Evolutionary conservation across 2,113 vertebrate species (phyloP), one percentile per base, ranked within the genome.

Genomic region (Pachypanchax playfairii): DNA sequence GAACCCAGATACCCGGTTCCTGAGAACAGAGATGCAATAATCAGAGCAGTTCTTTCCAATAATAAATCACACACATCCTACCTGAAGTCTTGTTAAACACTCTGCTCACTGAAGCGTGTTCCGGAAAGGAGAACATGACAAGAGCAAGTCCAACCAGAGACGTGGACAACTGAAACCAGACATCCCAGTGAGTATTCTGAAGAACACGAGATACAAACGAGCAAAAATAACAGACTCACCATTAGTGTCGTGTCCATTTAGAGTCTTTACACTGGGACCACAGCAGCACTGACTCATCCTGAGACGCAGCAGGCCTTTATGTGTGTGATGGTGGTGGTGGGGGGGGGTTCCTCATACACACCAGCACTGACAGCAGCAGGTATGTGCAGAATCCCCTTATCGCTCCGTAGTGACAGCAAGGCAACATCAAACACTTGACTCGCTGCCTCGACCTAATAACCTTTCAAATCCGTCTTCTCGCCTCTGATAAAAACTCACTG

Each of bases 311-410:
- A 56, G 51, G 66, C n/a, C n/a, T 44, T 39, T 18, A 52, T 55
- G 67, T n/a, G 64, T 65, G 43, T 65, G 33, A 43, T 73, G 22
- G 8, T 26, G 59, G 69, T 31, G 26, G 65, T 12, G 12, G 62
- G 41, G 57, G 35, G 69, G 71, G n/a, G n/a, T n/a, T n/a, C 73
- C 76, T 81, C 92, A 91, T 92, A 90, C 91, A 90, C 53, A 64
- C 73, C 41, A 73, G 73, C 83, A 68, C 61, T 42, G 21, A 51
- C 29, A 75, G 52, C 64, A 65, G 52, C 54, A 86, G 86, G 91
- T 91, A 93, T 93, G 91, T 89, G 89, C 89, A 92, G 91, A 92
- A 93, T 93, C 89, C 77, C 56, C 84, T 91, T 90, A 91, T 92
- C 89, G 71, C 74, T 77, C 62, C 60, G 53, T 88, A 89, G 83